These are phyloP conservation scores for Spizella passerina DNA, from an alignment of 2,797 vertebrate species.

Conservation along the genomic window DNA sequence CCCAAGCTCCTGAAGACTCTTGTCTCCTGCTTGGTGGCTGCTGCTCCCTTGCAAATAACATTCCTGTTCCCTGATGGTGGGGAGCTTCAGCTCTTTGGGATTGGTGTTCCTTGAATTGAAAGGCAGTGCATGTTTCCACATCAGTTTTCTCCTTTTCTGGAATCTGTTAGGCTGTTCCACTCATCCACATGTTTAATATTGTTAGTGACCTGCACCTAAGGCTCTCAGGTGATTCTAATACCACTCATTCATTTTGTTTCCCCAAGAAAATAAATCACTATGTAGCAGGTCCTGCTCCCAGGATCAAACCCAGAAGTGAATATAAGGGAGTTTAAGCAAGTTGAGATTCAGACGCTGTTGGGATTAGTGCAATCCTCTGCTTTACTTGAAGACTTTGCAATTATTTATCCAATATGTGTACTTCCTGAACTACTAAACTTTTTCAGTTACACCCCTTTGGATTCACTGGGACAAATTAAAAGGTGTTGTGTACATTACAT, in stretches of 20 bases:
- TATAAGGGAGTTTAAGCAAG: neutral
- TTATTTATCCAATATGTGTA: neutral
- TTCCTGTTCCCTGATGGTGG: neutral
- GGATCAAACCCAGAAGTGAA: neutral
- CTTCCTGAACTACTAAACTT: neutral
- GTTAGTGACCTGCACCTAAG: neutral
- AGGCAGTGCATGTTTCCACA: neutral
- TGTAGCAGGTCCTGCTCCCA: neutral
- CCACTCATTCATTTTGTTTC: neutral
- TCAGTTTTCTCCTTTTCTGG: neutral
- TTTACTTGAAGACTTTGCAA: neutral
- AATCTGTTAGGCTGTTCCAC: neutral
- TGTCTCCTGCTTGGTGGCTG: neutral
- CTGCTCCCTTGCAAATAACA: neutral
- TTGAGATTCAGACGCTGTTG: neutral
- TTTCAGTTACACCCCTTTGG: neutral
- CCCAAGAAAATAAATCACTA: neutral
- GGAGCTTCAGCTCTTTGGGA: neutral
- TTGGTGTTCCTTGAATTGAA: neutral
- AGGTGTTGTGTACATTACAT: neutral
- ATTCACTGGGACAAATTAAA: neutral
- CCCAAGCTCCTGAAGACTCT: neutral
- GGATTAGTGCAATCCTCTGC: neutral
- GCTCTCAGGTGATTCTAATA: neutral
- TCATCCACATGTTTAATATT: neutral